Base-by-base conservation (phyloP, 2,797 vertebrate species). In the Amblyraja radiata region DNA sequence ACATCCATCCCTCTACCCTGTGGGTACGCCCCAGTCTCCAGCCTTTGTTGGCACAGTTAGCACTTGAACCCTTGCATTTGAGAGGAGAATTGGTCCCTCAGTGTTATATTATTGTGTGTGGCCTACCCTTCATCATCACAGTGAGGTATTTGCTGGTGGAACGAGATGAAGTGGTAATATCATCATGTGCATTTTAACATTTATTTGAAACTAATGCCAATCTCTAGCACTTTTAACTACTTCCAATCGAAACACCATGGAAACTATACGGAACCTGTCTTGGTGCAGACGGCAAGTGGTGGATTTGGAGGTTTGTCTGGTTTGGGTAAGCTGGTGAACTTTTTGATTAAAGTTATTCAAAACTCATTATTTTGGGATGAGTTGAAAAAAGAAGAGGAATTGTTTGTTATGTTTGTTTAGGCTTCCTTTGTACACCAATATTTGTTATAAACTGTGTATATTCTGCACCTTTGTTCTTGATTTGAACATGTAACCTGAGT, bases 11-110 rank as follows among this genome's bases (percentile, higher is more conserved):
- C 71, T 21, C 1, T 11, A 11, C n/a, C 28, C 23, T 1, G 14
- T 36, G 25, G 28, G 21, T 54, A 92, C 23, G 74, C 23, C n/a
- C 23, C 71, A 91, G 23, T 88, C 18, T 68, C 28, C 28, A 36
- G 61, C 61, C n/a, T 68, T 36, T 32, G 88, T 32, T 23, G 71
- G n/a, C 23, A 76, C 6, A n/a, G 13, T 65, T 92, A 76, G 71
- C 36, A n/a, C 46, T 73, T 92, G 71, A 23, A 76, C 90, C 84
- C 65, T 6, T 88, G 61, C 14, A 36, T 7, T 28, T 76, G 39
- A 92, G 90, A 92, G 90, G 90, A 76, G 25, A 92, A 92, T 92
- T 92, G 90, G 90, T 91, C 28, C 39, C 6, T 14, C 65, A 46
- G 68, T 68, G 14, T 90, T 21, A 90, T 7, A 11, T 39, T 21